Evolutionary conservation across 2,113 vertebrate genomes (phyloP).

Genomic region (Lophura nycthemera): DNA sequence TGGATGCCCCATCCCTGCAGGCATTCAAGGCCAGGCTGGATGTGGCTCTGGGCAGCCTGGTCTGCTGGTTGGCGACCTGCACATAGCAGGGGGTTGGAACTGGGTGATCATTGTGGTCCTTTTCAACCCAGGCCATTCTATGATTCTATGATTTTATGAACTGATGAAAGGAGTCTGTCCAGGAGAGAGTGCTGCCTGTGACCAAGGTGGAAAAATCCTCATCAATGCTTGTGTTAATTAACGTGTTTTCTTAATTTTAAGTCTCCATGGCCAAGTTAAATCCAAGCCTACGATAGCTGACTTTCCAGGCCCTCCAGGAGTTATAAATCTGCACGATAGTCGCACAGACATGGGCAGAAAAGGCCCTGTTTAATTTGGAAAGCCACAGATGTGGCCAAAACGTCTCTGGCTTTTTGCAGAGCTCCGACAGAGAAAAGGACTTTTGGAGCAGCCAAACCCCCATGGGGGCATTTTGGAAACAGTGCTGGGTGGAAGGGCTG

Average conservation of each 20-base stretch:
- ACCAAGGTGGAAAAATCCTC: neutral
- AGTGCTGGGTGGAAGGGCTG: accelerated
- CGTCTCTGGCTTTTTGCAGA: accelerated
- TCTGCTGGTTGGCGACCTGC: no score
- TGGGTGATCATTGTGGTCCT: no score
- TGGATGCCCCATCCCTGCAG: no score
- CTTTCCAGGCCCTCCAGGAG: neutral
- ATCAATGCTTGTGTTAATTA: neutral
- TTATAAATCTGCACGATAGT: accelerated
- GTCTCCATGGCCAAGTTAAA: neutral
- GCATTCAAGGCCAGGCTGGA: no score
- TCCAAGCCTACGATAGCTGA: neutral
- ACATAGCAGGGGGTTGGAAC: no score
- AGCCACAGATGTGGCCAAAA: neutral
- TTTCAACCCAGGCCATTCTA: no score
- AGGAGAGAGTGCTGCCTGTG: neutral
- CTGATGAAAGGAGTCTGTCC: accelerated
- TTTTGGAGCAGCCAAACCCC: neutral
- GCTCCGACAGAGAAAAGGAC: accelerated
- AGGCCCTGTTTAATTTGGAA: neutral
- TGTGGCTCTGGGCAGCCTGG: no score
- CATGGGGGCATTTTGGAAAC: accelerated
- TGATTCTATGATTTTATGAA: no score
- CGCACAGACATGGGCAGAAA: neutral
- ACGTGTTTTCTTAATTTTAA: accelerated